These are phyloP conservation scores for Pseudomyrmex pallidus DNA, from an alignment of 1,140 invertebrate species.

Conservation along the genomic window DNA sequence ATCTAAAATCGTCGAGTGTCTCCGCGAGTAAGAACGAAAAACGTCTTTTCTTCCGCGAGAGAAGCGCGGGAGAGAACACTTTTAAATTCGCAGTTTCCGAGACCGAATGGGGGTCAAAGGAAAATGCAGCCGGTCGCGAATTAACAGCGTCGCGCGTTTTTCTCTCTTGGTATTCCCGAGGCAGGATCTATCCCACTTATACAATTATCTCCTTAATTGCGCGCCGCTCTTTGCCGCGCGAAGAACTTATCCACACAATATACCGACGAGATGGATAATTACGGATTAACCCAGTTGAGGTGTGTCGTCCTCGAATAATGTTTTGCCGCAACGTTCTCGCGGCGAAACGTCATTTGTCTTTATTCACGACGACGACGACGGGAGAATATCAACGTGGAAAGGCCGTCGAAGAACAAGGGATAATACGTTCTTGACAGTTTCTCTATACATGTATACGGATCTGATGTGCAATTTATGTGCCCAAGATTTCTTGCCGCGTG, in stretches of 20 bases:
- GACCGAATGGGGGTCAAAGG: slow-evolving; percentile 45
- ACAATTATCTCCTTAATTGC: slow-evolving; percentile 63
- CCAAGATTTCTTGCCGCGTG: not conserved
- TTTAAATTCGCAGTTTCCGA: slow-evolving; percentile 38
- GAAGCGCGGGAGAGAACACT: slow-evolving; percentile 22
- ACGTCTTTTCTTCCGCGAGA: slow-evolving; percentile 4
- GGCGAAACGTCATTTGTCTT: slow-evolving; percentile 23
- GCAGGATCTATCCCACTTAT: slow-evolving; percentile 51
- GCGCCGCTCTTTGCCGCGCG: slow-evolving; percentile 28
- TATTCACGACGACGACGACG: slow-evolving; percentile 31
- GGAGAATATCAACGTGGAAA: slow-evolving; percentile 5
- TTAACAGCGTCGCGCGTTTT: slow-evolving; percentile 42
- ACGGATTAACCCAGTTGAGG: slow-evolving; percentile 72
- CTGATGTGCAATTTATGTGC: slow-evolving; percentile 13
- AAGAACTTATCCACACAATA: slow-evolving; percentile 68
- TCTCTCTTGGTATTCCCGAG: slow-evolving; percentile 3
- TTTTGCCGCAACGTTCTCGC: slow-evolving; percentile 13
- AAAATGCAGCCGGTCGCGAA: slow-evolving; percentile 46
- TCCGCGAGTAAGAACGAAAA: slow-evolving; percentile 20
- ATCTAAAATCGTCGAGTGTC: slow-evolving; percentile 44
- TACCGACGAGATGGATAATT: slow-evolving; percentile 72
- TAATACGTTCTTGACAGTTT: not conserved
- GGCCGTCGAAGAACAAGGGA: slow-evolving; percentile 34
- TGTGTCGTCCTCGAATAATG: slow-evolving; percentile 35
- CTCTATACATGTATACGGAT: not conserved